Evolutionary conservation across 2,888 invertebrate genomes (phyloP).

Genomic region (Lysandra bellargus): DNA sequence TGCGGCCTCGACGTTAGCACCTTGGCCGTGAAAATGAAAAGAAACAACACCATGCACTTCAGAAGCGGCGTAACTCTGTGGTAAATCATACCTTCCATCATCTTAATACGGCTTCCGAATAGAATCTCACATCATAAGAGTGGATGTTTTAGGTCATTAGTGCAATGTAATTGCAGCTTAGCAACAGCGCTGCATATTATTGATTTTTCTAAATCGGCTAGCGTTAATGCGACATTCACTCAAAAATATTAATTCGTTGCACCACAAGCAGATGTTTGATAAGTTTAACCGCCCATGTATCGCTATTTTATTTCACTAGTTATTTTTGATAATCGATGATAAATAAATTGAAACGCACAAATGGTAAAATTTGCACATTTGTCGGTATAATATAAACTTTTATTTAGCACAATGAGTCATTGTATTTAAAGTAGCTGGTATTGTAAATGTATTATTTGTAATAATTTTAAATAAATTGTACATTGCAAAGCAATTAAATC

Average conservation of each 20-base stretch:
- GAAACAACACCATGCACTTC: slow-evolving; percentile 71
- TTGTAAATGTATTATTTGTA: slow-evolving; percentile 4
- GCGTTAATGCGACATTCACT: slow-evolving; percentile 39
- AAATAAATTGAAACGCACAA: not conserved
- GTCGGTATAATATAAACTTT: not conserved
- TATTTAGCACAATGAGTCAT: slow-evolving; percentile 7
- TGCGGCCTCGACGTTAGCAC: slow-evolving; percentile 71
- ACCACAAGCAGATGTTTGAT: not conserved
- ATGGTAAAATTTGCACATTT: not conserved
- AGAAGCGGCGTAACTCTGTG: slow-evolving; percentile 67
- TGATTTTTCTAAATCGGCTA: slow-evolving; percentile 45
- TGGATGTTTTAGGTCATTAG: slow-evolving; percentile 44
- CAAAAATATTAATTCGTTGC: slow-evolving; percentile 28
- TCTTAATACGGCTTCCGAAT: slow-evolving; percentile 39
- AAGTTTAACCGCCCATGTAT: not conserved
- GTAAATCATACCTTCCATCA: slow-evolving; percentile 66
- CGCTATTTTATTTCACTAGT: not conserved
- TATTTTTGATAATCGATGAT: not conserved
- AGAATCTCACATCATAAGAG: slow-evolving; percentile 38
- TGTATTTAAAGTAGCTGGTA: not conserved
- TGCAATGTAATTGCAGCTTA: slow-evolving; percentile 50
- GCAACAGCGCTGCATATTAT: slow-evolving; percentile 61
- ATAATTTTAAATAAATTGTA: slow-evolving; percentile 37
- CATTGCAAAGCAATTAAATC: slow-evolving; percentile 37
- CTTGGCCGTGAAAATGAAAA: slow-evolving; percentile 75